phyloP scores from a whole-genome alignment of 2,113 vertebrate genomes.

The Prolemur simus region DNA sequence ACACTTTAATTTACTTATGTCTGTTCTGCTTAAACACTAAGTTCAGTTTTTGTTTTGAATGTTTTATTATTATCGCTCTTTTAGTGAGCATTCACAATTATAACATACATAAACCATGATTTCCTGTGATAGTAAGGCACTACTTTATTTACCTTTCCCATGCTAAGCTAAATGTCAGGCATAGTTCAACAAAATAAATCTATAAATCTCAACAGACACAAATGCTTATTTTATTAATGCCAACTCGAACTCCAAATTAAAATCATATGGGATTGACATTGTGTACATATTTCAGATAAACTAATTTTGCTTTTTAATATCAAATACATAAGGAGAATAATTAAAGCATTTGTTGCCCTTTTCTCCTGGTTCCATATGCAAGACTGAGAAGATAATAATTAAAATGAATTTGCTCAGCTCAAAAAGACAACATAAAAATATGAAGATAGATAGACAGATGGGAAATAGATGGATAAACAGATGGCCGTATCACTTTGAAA shows the following conservation, averaged over 20 bases:
- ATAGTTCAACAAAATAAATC: constrained; percentile 70
- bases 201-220: constrained; percentile 65
- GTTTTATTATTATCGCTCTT: constrained; percentile 34
- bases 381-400: constrained; percentile 45
- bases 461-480: constrained; percentile 67
- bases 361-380: constrained; percentile 4
- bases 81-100: constrained; percentile 35
- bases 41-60: constrained; percentile 19
- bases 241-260: constrained; percentile 49
- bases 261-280: constrained; percentile 41
- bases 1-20: background rate
- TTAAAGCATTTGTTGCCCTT: constrained; percentile 48
- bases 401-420: constrained; percentile 64
- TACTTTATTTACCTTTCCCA: constrained; percentile 63
- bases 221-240: constrained; percentile 66
- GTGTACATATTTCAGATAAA: constrained; percentile 54
- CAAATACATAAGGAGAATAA: constrained; percentile 13
- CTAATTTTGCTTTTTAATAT: constrained; percentile 68
- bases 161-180: constrained; percentile 66
- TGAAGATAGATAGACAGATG: constrained; percentile 66
- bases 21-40: constrained; percentile 26
- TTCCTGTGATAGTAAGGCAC: constrained; percentile 38
- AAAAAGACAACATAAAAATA: constrained; percentile 67
- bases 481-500: constrained; percentile 57
- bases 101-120: constrained; percentile 38